Evolutionary conservation across 1,140 invertebrate genomes (phyloP), one percentile per base, ranked within the genome.

Genomic region (Cotesia glomerata): DNA sequence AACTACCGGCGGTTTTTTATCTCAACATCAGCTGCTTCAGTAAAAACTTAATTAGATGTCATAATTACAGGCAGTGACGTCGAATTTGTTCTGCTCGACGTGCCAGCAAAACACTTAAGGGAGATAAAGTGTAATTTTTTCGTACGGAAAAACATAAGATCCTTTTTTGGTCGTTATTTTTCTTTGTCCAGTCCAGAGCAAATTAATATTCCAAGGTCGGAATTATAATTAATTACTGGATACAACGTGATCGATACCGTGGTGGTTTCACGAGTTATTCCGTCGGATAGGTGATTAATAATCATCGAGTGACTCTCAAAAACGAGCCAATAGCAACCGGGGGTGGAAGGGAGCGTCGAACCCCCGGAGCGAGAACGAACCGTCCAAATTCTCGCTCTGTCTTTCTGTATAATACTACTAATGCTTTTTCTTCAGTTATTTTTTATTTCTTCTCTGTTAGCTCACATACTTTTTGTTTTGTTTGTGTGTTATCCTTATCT

Each of bases 41-140:
- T 84, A 83, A 84, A 85, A 86, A 84, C 77, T 80, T 85, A 86
- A 86, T 86, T 86, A 86, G 84, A 86, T 84, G 84, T 86, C 84
- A 85, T 85, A 86, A 86, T 86, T 86, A 85, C 81, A 82, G 69
- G 45, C 84, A 85, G 82, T 74, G 85, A 76, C 75, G 78, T 78
- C 80, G 84, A 85, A 81, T 18, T 5, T 11, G 52, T 45, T 26
- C 39, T 45, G 39, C 7, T 45, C 8, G 7, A 45, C 11, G 11
- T 45, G 11, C 5, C 39, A 45, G 39, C 8, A 45, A 45, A 45
- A 45, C 39, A 45, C 39, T 45, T 11, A 59, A 7, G 58, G 13
- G 67, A 32, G 51, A 32, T 13, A 11, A 11, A 5, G 34, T 56
- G 14, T 16, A 58, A 69, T 7, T 16, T 34, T 62, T 7, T 11